Base-by-base conservation (phyloP, 2,888 invertebrate species). In the Acanthosepion lycidas region DNA sequence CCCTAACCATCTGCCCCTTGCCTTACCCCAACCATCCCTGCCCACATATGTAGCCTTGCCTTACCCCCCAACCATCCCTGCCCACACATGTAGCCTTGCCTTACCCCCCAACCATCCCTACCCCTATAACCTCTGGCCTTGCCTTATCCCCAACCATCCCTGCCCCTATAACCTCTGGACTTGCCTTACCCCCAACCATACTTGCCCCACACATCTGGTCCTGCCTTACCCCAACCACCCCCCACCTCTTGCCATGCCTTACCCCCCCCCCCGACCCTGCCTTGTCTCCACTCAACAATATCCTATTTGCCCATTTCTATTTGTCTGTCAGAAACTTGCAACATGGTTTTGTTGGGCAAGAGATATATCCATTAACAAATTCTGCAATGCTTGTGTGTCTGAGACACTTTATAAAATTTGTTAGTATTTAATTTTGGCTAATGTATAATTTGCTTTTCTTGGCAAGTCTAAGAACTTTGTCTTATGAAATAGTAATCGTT, bases 131-230 rank as follows among this genome's bases (percentile, higher is more conserved):
- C n/a, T 28, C 0, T 9, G 0, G 5, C 5, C 26, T 4, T 20
- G 26, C 78, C 78, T 78, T 64, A 6, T n/a, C 64, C 12, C n/a
- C n/a, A 6, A 8, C 28, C n/a, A 1, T 6, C 18, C n/a, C n/a
- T n/a, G 8, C n/a, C n/a, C n/a, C n/a, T 1, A 28, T 2, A 15
- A n/a, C n/a, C n/a, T 20, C 0, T 6, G 8, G n/a, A 9, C n/a
- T n/a, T 26, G 4, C 12, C 64, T 18, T 9, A 4, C 55, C 28
- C 28, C 28, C 4, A 6, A 6, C 15, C n/a, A 28, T 15, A n/a
- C 9, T 8, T n/a, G 6, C 4, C 55, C 55, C 55, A 2, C 2
- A 15, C 55, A 1, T 18, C 5, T 20, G 0, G 20, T 4, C 55
- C 0, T 55, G 20, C 18, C 20, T 20, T 53, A 9, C 20, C 55